Base-by-base conservation (phyloP, 2,888 invertebrate genomes). In the Cinara cedri region DNA sequence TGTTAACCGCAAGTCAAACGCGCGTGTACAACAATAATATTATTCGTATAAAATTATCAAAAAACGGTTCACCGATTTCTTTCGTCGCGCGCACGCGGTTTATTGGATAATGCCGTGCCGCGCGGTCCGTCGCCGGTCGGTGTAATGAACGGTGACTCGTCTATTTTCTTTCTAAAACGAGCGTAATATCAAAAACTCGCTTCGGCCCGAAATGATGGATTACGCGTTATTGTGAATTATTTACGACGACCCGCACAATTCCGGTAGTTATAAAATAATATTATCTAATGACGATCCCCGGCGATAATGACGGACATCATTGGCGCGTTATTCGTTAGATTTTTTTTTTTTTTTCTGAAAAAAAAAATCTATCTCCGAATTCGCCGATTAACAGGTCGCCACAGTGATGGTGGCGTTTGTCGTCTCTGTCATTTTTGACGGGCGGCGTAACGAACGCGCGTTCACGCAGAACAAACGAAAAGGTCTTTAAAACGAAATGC, bases 201-300 rank as follows among this genome's bases (percentile, higher is more conserved):
- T 42, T 42, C 70, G 14, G 70, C 34, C 54, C 24, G 46, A 49
- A 75, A 75, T 65, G 75, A 66, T 75, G 42, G 75, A 55, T 75
- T 65, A 75, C 55, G 16, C 34, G 24, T 46, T 21, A 21, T 44
- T 46, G 46, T 68, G 54, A 14, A 54, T 63, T 24, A 65, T 66
- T 65, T 10, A 75, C 55, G 1, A 66, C 24, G 55, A 26, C 24
- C 55, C 54, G 13, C 55, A 55, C 57, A 46, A 72, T 21, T 65
- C 46, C 49, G n/a, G 66, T 70, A 54, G 55, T 55, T 16, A 14
- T 65, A 71, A 19, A 54, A 54, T 34, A n/a, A 57, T 13, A 44
- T 24, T n/a, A 19, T 1, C 42, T 46, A 26, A 46, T 26, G 16
- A 72, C 9, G 63, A 72, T 74, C 34, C 10, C 11, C 21, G 60